Base-by-base conservation (phyloP, 2,797 vertebrate species). In the Aldrovandia affinis region DNA sequence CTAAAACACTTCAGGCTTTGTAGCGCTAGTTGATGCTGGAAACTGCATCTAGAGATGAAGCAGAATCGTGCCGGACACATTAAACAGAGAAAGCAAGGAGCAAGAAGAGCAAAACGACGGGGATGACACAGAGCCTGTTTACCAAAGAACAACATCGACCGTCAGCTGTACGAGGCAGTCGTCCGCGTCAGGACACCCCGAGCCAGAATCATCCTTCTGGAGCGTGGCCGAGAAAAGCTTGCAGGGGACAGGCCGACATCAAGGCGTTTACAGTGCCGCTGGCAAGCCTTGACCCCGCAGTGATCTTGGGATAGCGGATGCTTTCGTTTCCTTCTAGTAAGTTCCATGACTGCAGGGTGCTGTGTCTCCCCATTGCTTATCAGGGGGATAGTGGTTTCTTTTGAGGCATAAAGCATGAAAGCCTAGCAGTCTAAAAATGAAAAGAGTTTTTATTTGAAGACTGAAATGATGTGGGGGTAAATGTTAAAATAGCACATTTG, bases 281-380 rank as follows among this genome's bases (percentile, higher is more conserved):
- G 81, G 65, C 61, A 28, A 80, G 6, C 8, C 50, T 25, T 80
- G 50, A 73, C 83, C 83, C 75, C 61, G 54, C 75, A 3, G n/a
- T 65, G 75, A 63, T 84, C 83, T 68, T 15, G 3, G n/a, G 28
- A 80, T 57, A n/a, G 14, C 10, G 20, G 61, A 73, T 47, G 44
- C 47, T 73, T 20, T 82, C 47, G 12, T 50, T 50, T 12, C 47
- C 47, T 12, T 50, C 1, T 0, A 50, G 47, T 50, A 12, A 50
- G 47, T 5, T 50, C 47, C 6, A 5, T 50, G 47, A 0, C 47
- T 50, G 47, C 47, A 50, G 47, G 47, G 47, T 50, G 47, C 47
- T 50, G 6, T 50, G 0, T 6, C 47, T 82, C n/a, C 63, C 61
- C n/a, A 47, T 6, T n/a, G 57, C 59, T 81, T 68, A 30, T 65